A percentile compares a stretch with the other conserved stretches of the same genome.
Conservation (phyloP, 2,888 invertebrate genomes). For the Andrena marginata region DNA sequence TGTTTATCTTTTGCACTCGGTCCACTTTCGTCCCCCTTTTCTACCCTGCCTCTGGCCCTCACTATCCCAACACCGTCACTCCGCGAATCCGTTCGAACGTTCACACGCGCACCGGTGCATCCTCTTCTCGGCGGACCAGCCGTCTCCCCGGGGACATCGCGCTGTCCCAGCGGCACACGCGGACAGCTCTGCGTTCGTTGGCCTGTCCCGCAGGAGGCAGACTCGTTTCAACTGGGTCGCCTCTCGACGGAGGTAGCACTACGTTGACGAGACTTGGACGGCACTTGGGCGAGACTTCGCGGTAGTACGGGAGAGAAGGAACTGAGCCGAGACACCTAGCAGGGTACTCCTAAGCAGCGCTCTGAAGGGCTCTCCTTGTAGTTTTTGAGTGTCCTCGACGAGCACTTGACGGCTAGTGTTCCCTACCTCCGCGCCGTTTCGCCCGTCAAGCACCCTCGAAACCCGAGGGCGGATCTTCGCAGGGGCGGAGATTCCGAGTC, state of each 20-base stretch:
- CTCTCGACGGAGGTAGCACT: background rate
- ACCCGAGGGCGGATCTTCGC: conserved; percentile 78
- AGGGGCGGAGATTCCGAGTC: conserved; percentile 75
- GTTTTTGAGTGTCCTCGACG: conserved; percentile 84
- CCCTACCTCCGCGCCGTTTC: conserved; percentile 80
- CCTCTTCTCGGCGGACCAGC: background rate
- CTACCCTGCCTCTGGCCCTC: conserved; percentile 31
- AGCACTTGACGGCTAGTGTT: conserved; percentile 84
- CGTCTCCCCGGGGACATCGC: conserved; percentile 11
- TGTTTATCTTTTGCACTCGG: conserved; percentile 45
- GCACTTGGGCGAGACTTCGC: background rate
- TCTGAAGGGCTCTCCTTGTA: conserved; percentile 77
- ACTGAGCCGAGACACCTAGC: background rate
- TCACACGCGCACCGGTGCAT: conserved; percentile 41
- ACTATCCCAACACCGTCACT: conserved; percentile 31
- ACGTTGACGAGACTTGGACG: background rate
- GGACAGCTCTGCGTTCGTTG: background rate
- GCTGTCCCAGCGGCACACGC: conserved; percentile 13
- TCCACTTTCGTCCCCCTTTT: conserved; percentile 36
- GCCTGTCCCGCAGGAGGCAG: background rate
- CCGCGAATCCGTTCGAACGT: conserved; percentile 13
- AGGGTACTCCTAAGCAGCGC: conserved; percentile 31
- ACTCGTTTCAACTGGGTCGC: background rate
- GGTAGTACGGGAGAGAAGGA: background rate
- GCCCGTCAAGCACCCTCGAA: conserved; percentile 80